These are phyloP conservation scores for Phalangium opilio DNA, from an alignment of 2,888 invertebrate genomes.

Conservation along the genomic window DNA sequence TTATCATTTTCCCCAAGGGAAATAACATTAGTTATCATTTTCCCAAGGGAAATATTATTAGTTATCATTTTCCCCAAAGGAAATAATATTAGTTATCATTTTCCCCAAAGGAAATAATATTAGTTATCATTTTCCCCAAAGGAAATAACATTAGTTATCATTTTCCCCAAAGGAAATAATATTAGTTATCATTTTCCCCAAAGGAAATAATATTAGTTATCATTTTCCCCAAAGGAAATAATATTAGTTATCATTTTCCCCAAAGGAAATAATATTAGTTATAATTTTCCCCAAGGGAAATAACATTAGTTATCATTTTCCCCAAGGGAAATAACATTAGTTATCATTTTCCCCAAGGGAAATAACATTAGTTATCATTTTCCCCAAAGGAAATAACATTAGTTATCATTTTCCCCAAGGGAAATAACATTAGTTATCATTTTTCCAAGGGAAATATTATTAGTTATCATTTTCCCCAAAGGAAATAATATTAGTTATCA, in stretches of 20 bases:
- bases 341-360: neutral
- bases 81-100: neutral
- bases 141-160: neutral
- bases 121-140: neutral
- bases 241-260: neutral
- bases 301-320: neutral
- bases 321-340: neutral
- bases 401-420: neutral
- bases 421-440: neutral
- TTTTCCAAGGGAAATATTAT: constrained; percentile 1
- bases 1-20: neutral
- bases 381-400: neutral
- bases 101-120: neutral
- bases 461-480: neutral
- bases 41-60: constrained; percentile 1
- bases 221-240: neutral
- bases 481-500: neutral
- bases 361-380: neutral
- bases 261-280: neutral
- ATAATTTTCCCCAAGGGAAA: neutral
- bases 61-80: neutral
- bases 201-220: neutral
- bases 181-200: neutral
- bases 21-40: neutral
- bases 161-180: neutral